These are phyloP conservation scores for Eupeodes corollae DNA, from an alignment of 1,140 invertebrate genomes.

Conservation along the genomic window DNA sequence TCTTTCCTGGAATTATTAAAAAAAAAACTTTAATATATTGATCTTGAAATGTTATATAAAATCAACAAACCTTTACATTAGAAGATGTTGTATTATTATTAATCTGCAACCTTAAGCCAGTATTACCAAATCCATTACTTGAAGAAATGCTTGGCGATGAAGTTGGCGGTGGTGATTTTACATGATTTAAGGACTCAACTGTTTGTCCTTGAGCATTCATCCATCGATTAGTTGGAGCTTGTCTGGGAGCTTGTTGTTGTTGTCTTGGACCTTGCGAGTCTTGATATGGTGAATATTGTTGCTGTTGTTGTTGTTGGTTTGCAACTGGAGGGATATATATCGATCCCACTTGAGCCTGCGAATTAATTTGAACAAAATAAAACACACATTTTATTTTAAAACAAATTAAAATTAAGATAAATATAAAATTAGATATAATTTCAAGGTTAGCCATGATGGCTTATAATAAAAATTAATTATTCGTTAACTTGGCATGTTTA, in stretches of 20 bases:
- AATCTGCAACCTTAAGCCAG: slow-evolving; percentile 30
- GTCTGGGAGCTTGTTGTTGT: slow-evolving; percentile 9
- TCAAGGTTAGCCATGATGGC: no score
- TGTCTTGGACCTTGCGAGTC: slow-evolving; percentile 28
- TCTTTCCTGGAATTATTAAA: slow-evolving; percentile 21
- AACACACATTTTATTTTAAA: no score
- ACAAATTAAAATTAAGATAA: no score
- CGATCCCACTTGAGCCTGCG: slow-evolving; percentile 30
- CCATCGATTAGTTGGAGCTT: slow-evolving; percentile 22
- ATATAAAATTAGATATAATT: no score
- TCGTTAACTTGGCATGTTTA: no score
- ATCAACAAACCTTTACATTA: not conserved
- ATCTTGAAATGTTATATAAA: not conserved
- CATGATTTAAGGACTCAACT: slow-evolving; percentile 2
- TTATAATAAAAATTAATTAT: no score
- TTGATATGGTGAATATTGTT: slow-evolving; percentile 13
- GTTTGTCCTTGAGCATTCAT: slow-evolving; percentile 21
- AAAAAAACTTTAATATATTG: not conserved
- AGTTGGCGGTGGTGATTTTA: slow-evolving; percentile 18
- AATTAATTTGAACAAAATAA: not conserved
- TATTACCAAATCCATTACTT: slow-evolving; percentile 7
- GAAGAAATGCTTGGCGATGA: slow-evolving; percentile 8
- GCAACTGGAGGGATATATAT: slow-evolving; percentile 31
- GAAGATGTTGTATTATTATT: slow-evolving; percentile 18
- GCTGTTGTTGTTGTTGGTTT: slow-evolving; percentile 21